Conservation (phyloP, 2,113 vertebrate species). For the Rhinichthys klamathensis region DNA sequence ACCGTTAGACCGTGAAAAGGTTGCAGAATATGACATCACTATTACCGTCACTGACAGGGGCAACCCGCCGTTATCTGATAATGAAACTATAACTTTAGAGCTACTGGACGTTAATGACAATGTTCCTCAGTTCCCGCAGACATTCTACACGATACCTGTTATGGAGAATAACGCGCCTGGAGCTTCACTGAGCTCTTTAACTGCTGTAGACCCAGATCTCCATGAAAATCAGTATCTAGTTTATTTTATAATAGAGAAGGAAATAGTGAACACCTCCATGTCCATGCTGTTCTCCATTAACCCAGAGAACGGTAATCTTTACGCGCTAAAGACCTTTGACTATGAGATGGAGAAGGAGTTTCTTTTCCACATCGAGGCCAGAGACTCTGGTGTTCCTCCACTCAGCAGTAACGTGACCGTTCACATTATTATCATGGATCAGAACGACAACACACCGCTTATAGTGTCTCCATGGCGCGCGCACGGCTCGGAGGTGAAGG, state of each 20-base stretch:
- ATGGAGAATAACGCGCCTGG: conserved; percentile 78
- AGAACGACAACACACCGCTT: conserved; percentile 81
- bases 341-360: conserved; percentile 72
- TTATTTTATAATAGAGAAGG: conserved; percentile 80
- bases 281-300: conserved; percentile 85
- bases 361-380: conserved; percentile 71
- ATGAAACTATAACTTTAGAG: conserved; percentile 72
- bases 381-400: conserved; percentile 69
- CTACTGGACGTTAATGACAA: conserved; percentile 76
- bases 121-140: conserved; percentile 69
- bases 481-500: conserved; percentile 66
- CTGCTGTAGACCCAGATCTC: conserved; percentile 69
- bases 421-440: conserved; percentile 77
- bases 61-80: conserved; percentile 69
- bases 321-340: conserved; percentile 70
- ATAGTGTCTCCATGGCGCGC: conserved; percentile 77
- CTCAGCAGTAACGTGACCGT: conserved; percentile 77
- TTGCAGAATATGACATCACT: conserved; percentile 62
- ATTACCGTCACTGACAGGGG: conserved; percentile 63
- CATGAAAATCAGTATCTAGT: conserved; percentile 82
- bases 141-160: conserved; percentile 69
- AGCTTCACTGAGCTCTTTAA: conserved; percentile 65
- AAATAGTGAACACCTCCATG: conserved; percentile 80
- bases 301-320: conserved; percentile 72
- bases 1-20: conserved; percentile 59